Conservation (phyloP, 2,113 vertebrate species). For the Willisornis vidua region DNA sequence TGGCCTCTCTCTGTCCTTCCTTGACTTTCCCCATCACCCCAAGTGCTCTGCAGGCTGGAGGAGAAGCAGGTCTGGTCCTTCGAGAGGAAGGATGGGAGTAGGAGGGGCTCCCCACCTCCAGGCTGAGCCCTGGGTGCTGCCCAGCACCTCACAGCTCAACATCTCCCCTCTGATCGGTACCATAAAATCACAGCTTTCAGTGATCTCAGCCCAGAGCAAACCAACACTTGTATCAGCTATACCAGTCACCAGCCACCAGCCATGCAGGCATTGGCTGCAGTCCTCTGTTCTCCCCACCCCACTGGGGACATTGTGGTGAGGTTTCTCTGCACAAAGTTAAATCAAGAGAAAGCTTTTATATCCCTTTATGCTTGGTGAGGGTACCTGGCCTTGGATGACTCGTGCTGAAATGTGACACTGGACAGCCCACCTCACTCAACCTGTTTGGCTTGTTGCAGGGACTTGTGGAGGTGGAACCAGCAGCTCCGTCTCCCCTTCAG, state of each 20-base stretch:
- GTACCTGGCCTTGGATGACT: not conserved
- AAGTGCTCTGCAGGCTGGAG: not conserved
- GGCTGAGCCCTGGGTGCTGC: not conserved
- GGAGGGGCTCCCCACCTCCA: not conserved
- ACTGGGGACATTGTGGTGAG: accelerated
- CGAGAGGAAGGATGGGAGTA: not conserved
- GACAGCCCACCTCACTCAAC: not conserved
- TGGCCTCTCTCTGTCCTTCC: not conserved
- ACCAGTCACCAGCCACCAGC: not conserved
- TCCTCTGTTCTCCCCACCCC: not conserved
- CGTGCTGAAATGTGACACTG: conserved; percentile 13
- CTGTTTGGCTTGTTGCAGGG: not conserved
- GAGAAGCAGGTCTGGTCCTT: not conserved
- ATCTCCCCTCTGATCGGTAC: accelerated
- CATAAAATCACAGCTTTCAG: accelerated
- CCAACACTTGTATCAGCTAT: not conserved
- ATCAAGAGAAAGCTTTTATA: not conserved
- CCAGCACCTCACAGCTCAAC: not conserved
- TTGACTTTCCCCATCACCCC: not conserved
- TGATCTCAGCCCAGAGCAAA: not conserved
- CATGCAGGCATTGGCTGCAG: accelerated
- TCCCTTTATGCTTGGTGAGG: not conserved
- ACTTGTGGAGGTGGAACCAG: not conserved
- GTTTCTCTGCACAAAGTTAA: not conserved
- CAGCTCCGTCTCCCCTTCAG: not conserved